Evolutionary conservation across 2,888 invertebrate species (phyloP).

Genomic region (Gortyna flavago): DNA sequence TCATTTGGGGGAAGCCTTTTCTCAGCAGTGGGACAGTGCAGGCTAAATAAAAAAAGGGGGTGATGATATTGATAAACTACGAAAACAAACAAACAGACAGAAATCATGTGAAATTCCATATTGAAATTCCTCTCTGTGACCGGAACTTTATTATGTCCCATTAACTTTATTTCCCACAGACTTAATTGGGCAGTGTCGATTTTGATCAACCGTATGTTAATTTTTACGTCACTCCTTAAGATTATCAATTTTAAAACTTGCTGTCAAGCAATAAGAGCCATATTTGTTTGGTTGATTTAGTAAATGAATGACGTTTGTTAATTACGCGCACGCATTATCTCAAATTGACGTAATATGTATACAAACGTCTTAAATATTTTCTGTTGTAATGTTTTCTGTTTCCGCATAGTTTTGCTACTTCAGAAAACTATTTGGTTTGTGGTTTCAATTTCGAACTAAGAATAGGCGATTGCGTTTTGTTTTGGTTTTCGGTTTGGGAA

Average conservation of each 20-base stretch:
- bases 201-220: constrained; percentile 1
- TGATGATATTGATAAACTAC: not conserved
- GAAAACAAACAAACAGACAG: not conserved
- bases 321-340: constrained; percentile 30
- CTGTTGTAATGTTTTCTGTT: constrained; percentile 20
- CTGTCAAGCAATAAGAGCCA: not conserved
- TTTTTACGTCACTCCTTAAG: not conserved
- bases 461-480: not conserved
- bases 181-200: constrained; percentile 43
- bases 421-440: not conserved
- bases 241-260: constrained; percentile 1
- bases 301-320: constrained; percentile 33
- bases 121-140: not conserved
- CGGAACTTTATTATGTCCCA: constrained; percentile 42
- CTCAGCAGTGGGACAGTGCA: too few species aligned
- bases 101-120: not conserved
- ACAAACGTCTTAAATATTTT: constrained; percentile 24
- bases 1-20: too few species aligned
- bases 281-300: not conserved
- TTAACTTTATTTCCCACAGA: constrained; percentile 25
- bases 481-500: not conserved
- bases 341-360: constrained; percentile 48
- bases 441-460: not conserved
- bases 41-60: not conserved
- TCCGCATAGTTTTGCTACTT: constrained; percentile 24